Evolutionary conservation across 2,888 invertebrate species (phyloP), one percentile per base, ranked within the genome.

Genomic region (Athalia cordata): DNA sequence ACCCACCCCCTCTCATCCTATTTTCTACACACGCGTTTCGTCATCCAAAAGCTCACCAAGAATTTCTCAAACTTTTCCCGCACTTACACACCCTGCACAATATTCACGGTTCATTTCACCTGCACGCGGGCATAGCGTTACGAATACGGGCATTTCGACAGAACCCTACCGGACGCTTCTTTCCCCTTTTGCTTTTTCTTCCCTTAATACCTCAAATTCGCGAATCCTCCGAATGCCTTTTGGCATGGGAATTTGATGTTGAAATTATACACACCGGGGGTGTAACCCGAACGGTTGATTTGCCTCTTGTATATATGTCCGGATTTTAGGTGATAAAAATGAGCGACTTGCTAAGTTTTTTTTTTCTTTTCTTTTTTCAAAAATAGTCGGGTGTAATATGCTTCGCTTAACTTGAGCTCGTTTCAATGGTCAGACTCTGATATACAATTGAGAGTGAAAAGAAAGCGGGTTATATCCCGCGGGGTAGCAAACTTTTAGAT

Each of bases 401-500:
- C 59, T 15, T 72, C 72, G 6, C 57, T 72, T 59, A 72, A 72
- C 47, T 72, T 72, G 45, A 57, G 47, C 72, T 72, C 72, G 72
- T 72, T 59, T 59, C 72, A 72, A 72, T 72, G 72, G 72, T 72
- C 72, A 72, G 59, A 72, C 59, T 72, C 72, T 9, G 72, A 72
- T 72, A 29, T 29, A 59, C 72, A 72, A 72, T 72, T 47, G 57
- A 72, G 72, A 72, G 72, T 72, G 72, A 72, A 72, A 72, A 57
- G n/a, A 72, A 72, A 57, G 52, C 72, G 72, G 59, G 55, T 47
- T 15, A 72, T 72, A 72, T 72, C 59, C 72, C 72, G 59, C 57
- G 57, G 72, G 59, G 72, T 72, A 72, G 59, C 45, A 72, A 72
- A 72, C 72, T 72, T 72, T 72, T 72, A 72, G 72, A 72, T 72